Percentiles rank a stretch among this genome's conserved stretches.
These are phyloP conservation scores for Drosophila tani DNA, from an alignment of 1,140 invertebrate genomes.

Conservation along the genomic window DNA sequence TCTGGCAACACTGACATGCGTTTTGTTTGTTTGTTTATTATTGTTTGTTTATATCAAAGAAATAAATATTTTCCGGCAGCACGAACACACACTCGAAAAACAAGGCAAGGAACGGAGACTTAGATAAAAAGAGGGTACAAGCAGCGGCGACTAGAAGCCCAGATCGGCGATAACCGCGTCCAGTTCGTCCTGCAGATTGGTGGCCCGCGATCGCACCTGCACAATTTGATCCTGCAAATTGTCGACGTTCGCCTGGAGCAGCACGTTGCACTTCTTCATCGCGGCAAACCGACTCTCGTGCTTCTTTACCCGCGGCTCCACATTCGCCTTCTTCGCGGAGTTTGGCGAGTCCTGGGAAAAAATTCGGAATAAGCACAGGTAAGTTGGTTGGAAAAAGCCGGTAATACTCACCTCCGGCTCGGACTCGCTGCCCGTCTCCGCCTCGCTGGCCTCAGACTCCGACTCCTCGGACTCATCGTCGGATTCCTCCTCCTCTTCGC, in stretches of 20 bases:
- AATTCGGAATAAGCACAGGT: slow-evolving; percentile 53
- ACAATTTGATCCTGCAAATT: slow-evolving; percentile 93
- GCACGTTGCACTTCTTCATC: slow-evolving; percentile 93
- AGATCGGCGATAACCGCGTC: slow-evolving; percentile 87
- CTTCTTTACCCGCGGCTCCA: slow-evolving; percentile 88
- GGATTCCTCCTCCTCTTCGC: slow-evolving; percentile 88
- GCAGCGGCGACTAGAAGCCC: slow-evolving; percentile 65
- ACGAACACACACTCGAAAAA: slow-evolving; percentile 63
- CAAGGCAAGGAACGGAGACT: slow-evolving; percentile 68
- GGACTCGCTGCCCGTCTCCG: slow-evolving; percentile 88
- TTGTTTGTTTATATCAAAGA: slow-evolving; percentile 51
- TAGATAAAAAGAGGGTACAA: slow-evolving; percentile 27
- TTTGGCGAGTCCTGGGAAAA: slow-evolving; percentile 86
- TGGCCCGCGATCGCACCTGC: slow-evolving; percentile 92
- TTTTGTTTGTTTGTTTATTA: slow-evolving; percentile 33
- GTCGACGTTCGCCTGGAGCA: slow-evolving; percentile 94
- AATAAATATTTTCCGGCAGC: slow-evolving; percentile 51
- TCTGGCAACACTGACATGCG: background rate
- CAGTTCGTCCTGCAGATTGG: slow-evolving; percentile 91
- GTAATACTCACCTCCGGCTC: slow-evolving; percentile 86
- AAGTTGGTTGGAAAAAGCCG: slow-evolving; percentile 10
- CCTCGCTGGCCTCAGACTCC: slow-evolving; percentile 87
- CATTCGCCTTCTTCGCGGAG: slow-evolving; percentile 88
- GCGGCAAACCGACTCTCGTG: slow-evolving; percentile 91
- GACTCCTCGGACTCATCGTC: slow-evolving; percentile 89